A percentile compares a stretch with the other conserved stretches of the same genome.
These are phyloP conservation scores for Hylaea fasciaria DNA, from an alignment of 2,888 invertebrate species.

Conservation along the genomic window DNA sequence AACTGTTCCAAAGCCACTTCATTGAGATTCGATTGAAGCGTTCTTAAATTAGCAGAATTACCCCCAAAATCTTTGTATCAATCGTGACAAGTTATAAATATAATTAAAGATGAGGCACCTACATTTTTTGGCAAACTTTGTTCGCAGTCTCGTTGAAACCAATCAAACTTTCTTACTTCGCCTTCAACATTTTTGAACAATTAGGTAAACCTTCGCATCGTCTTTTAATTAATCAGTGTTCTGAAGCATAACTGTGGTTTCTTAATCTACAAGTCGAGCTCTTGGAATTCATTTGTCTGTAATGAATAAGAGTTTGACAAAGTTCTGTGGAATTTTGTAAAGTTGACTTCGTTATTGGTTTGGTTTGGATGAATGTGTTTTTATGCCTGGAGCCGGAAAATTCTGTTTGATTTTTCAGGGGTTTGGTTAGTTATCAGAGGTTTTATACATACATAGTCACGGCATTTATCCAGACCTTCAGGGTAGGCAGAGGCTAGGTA, in stretches of 20 bases:
- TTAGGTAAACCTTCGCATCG: background rate
- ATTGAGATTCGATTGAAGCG: too few species aligned
- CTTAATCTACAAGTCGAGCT: background rate
- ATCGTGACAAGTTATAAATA: background rate
- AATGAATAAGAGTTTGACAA: background rate
- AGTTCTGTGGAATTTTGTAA: constrained; percentile 8
- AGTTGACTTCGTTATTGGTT: background rate
- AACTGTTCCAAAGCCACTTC: too few species aligned
- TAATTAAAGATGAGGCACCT: too few species aligned
- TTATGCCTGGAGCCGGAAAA: background rate
- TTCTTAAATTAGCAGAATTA: too few species aligned
- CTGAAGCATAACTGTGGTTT: constrained; percentile 3
- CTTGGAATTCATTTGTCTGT: background rate
- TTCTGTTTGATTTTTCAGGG: too few species aligned
- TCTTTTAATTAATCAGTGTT: constrained; percentile 7
- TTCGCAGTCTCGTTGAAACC: background rate
- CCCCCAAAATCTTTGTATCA: background rate
- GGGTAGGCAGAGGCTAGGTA: too few species aligned
- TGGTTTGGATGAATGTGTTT: background rate
- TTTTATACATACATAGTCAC: too few species aligned
- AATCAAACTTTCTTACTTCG: background rate
- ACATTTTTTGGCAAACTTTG: background rate
- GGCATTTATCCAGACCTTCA: too few species aligned
- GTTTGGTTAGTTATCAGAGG: too few species aligned
- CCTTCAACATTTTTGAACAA: background rate